phyloP scores from a whole-genome alignment of 2,113 vertebrate genomes.

The Shinisaurus crocodilurus region DNA sequence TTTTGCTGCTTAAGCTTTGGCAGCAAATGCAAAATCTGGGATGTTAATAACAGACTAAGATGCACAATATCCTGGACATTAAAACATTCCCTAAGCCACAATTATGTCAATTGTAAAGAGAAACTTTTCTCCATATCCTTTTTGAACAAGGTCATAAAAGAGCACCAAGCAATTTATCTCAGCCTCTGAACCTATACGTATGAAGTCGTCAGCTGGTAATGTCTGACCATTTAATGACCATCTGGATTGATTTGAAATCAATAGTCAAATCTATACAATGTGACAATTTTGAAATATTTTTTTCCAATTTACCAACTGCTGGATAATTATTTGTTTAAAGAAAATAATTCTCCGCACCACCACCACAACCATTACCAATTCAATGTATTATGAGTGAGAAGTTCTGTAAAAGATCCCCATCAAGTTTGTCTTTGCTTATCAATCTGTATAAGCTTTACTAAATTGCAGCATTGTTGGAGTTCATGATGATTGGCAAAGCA shows the following conservation, averaged over 20 bases:
- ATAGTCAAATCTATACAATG: constrained; percentile 27
- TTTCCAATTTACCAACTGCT: constrained; percentile 28
- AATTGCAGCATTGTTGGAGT: neutral
- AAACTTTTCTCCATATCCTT: constrained; percentile 15
- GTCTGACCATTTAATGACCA: constrained; percentile 30
- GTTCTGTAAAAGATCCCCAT: neutral
- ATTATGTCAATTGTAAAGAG: neutral
- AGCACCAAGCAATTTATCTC: fast-evolving
- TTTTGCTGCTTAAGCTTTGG: neutral
- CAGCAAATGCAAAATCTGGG: neutral
- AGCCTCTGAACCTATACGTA: neutral
- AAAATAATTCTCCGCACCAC: constrained; percentile 34
- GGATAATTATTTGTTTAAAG: constrained; percentile 49
- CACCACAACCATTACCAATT: neutral
- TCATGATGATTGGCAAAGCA: constrained; percentile 34
- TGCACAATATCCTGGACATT: neutral
- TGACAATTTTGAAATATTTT: constrained; percentile 46
- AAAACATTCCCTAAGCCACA: neutral
- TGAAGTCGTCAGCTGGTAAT: neutral
- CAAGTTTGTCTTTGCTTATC: constrained; percentile 10
- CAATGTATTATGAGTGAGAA: constrained; percentile 33
- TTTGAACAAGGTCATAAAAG: neutral
- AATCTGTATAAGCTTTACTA: neutral
- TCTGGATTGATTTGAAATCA: constrained; percentile 34
- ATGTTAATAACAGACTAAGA: fast-evolving